A percentile compares a stretch with the other conserved stretches of the same genome.
Conservation (phyloP, 2,888 invertebrate species). For the Spodoptera exigua region DNA sequence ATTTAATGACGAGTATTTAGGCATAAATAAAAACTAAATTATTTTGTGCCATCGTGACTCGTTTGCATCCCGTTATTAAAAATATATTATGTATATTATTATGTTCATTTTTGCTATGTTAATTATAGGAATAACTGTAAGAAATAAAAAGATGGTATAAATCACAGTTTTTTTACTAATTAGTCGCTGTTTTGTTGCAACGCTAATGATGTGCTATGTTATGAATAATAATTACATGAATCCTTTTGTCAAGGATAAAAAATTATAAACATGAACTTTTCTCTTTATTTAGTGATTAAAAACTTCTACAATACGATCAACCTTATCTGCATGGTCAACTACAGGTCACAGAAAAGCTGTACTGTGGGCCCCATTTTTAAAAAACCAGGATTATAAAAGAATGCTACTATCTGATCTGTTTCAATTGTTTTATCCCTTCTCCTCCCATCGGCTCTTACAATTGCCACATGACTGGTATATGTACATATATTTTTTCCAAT, state of each 20-base stretch:
- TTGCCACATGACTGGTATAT: no score
- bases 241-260: conserved; percentile 1
- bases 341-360: no score
- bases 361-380: no score
- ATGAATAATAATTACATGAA: conserved; percentile 12
- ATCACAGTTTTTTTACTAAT: conserved; percentile 48
- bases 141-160: conserved; percentile 48
- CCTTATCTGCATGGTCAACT: no score
- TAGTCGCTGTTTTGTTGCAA: conserved; percentile 30
- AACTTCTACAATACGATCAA: no score
- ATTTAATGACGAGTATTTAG: conserved; percentile 7
- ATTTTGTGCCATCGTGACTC: conserved; percentile 31
- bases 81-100: conserved; percentile 7
- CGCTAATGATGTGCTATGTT: conserved; percentile 23
- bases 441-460: no score
- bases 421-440: no score
- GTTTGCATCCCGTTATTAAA: conserved; percentile 37
- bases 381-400: no score
- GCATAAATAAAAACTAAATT: conserved; percentile 10
- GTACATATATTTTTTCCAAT: no score
- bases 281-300: no score
- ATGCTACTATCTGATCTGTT: no score
- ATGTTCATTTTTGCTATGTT: conserved; percentile 18
- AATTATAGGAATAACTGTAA: conserved; percentile 48
- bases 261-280: no score